A percentile compares a stretch with the other conserved stretches of the same genome.
Conservation (phyloP, 2,888 invertebrate species). For the Choreutis nemorana region DNA sequence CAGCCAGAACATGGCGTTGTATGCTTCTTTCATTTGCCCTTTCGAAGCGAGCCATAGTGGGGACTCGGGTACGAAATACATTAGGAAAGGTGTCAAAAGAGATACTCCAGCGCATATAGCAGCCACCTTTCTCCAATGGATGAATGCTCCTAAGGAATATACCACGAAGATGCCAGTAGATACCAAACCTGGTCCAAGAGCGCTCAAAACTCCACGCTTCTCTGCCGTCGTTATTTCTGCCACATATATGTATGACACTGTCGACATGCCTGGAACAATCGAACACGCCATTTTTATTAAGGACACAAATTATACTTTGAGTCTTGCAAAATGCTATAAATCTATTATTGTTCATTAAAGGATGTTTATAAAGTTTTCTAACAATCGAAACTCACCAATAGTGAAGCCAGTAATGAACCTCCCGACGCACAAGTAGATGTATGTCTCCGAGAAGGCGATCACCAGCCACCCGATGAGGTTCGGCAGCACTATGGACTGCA, state of each 20-base stretch:
- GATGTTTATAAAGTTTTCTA: neutral
- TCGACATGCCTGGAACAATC: conserved; percentile 77
- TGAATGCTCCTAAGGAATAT: conserved; percentile 71
- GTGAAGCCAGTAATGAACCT: conserved; percentile 75
- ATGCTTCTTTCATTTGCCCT: conserved; percentile 67
- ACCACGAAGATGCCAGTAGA: conserved; percentile 76
- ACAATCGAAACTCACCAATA: conserved; percentile 57
- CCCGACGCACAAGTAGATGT: conserved; percentile 70
- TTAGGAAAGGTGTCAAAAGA: conserved; percentile 61
- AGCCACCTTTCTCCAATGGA: conserved; percentile 73
- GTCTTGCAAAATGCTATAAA: neutral
- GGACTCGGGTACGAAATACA: conserved; percentile 73
- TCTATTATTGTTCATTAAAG: neutral
- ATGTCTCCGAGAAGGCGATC: conserved; percentile 70
- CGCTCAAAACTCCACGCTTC: conserved; percentile 73
- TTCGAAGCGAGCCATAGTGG: conserved; percentile 73
- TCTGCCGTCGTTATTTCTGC: conserved; percentile 74
- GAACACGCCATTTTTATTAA: neutral
- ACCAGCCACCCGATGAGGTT: conserved; percentile 75
- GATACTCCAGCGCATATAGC: conserved; percentile 69
- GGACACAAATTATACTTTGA: neutral
- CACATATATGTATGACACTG: conserved; percentile 73
- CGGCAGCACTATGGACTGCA: conserved; percentile 73
- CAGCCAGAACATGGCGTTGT: conserved; percentile 70
- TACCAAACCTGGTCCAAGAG: conserved; percentile 74